These are phyloP conservation scores for cattle (Bos taurus) DNA, from an alignment of 2,113 vertebrate genomes.

Conservation along the genomic window ARS-UCD2.0 NC_037357.1:49985001-49985500, in stretches of 20 bases:
- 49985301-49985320: slow-evolving; percentile 93
- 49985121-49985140: not conserved
- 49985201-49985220: slow-evolving; percentile 92
- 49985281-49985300: slow-evolving; percentile 92
- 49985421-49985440: slow-evolving; percentile 91
- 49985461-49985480: slow-evolving; percentile 94
- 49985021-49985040: not conserved
- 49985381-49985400: slow-evolving; percentile 95
- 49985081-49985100: not conserved
- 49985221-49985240: slow-evolving; percentile 90
- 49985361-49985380: slow-evolving; percentile 95
- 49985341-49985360: slow-evolving; percentile 91
- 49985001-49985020: not conserved
- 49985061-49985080: not conserved
- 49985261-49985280: slow-evolving; percentile 93
- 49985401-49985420: slow-evolving; percentile 93
- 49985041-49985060: not conserved
- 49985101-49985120: not conserved
- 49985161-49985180: slow-evolving; percentile 82
- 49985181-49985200: slow-evolving; percentile 97
- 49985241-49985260: slow-evolving; percentile 94
- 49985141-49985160: not conserved
- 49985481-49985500: slow-evolving; percentile 85
- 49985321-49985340: slow-evolving; percentile 91
- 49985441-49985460: slow-evolving; percentile 93